Evolutionary conservation across 2,797 vertebrate genomes (phyloP), one percentile per base, ranked within the genome.

Genomic region (Mus spretus): DNA sequence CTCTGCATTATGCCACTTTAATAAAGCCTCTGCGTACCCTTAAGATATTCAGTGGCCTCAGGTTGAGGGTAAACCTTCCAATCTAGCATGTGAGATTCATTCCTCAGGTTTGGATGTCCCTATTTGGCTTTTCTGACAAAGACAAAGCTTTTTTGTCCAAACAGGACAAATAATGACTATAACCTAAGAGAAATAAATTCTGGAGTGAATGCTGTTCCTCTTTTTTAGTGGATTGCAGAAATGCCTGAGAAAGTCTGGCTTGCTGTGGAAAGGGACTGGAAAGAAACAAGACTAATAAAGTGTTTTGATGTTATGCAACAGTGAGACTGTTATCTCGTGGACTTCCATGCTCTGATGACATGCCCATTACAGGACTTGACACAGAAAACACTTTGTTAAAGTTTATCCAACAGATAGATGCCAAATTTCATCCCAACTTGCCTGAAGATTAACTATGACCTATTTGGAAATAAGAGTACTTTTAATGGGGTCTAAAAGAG

Each of bases 131-230:
- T 72, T 59, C 26, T 89, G 15, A 20, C 53, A 65, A 90, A 37
- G 37, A 92, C 72, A 86, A 93, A 92, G 17, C 8, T 40, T 12
- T 40, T 93, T 31, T 53, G 1, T 88, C 44, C 19, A 50, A n/a
- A 85, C 44, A 34, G 10, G 55, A 74, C 44, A n/a, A 67, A 34
- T 50, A 47, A 44, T 85, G 19, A 67, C 81, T 78, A 88, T 88
- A 28, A 61, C 78, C 81, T 92, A 90, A 47, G 47, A 90, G 75
- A 93, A 82, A 53, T 77, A 1, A 91, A 90, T 72, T 55, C 90
- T 89, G 50, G 34, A 19, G 57, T 47, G 28, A 84, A 57, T 15
- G 80, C 91, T 79, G 81, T 47, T 44, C 24, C 85, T 57, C 12
- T 31, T 14, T 19, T 82, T n/a, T 80, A 82, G 89, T 55, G n/a